A percentile compares a stretch with the other conserved stretches of the same genome.
Conservation (phyloP, 2,888 invertebrate genomes). For the Acrobeloides nanus region DNA sequence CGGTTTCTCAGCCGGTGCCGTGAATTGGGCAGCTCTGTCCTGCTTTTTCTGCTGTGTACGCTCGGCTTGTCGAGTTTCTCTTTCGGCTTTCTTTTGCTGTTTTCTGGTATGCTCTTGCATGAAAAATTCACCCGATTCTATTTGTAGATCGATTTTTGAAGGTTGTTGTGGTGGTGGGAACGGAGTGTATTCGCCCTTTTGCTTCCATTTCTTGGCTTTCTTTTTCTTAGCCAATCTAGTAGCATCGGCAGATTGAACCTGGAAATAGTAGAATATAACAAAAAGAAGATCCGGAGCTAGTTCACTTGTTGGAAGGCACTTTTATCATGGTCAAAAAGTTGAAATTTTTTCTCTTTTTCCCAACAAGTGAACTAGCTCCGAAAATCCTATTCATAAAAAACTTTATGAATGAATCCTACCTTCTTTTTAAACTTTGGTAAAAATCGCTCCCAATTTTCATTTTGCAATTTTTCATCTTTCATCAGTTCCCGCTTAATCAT, state of each 20-base stretch:
- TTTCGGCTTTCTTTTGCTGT: constrained; percentile 15
- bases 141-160: constrained; percentile 83
- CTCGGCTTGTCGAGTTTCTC: constrained; percentile 19
- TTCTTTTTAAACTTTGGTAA: constrained; percentile 89
- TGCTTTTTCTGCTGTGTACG: constrained; percentile 12
- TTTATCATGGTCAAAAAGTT: constrained; percentile 7
- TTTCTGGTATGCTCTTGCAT: constrained; percentile 64
- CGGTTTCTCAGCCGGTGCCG: constrained; percentile 18
- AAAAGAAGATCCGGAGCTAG: not conserved
- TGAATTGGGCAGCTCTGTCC: constrained; percentile 21
- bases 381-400: too few species aligned
- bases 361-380: too few species aligned
- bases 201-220: constrained; percentile 64
- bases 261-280: constrained; percentile 3
- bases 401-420: too few species aligned
- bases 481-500: constrained; percentile 94
- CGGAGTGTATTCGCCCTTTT: constrained; percentile 90
- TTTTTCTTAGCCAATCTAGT: constrained; percentile 50
- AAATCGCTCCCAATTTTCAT: constrained; percentile 93
- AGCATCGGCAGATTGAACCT: constrained; percentile 43
- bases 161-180: constrained; percentile 89
- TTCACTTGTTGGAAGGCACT: not conserved
- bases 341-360: too few species aligned
- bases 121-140: constrained; percentile 95
- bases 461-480: constrained; percentile 80